Evolutionary conservation across 64 coral and sea anemone genomes (phyloP).

Genomic region (Hydrozoanthus tunicans): DNA sequence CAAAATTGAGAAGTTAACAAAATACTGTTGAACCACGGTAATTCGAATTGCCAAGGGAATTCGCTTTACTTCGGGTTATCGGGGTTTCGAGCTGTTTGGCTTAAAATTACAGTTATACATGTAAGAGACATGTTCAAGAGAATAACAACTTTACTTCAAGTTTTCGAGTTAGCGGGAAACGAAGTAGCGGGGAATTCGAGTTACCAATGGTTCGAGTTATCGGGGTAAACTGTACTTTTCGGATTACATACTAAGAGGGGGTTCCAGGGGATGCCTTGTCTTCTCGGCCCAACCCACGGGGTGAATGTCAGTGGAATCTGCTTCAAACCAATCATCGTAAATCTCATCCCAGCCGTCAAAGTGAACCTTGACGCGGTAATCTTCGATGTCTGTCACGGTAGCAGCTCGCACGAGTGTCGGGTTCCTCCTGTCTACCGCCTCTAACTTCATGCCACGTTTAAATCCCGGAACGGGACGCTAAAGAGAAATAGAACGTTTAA

Average conservation of each 20-base stretch:
- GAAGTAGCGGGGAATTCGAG: neutral
- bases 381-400: slow-evolving; percentile 55
- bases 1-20: too few relatives aligned
- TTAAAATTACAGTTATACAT: too few relatives aligned
- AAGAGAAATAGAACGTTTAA: neutral
- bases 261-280: slow-evolving; percentile 90
- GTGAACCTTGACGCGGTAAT: slow-evolving; percentile 82
- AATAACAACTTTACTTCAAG: too few relatives aligned
- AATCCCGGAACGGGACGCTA: slow-evolving; percentile 81
- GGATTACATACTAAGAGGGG: slow-evolving; percentile 85
- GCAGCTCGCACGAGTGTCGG: slow-evolving; percentile 84
- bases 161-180: too few relatives aligned
- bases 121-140: too few relatives aligned
- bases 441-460: slow-evolving; percentile 73
- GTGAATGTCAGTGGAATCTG: slow-evolving; percentile 90
- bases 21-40: too few relatives aligned
- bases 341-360: slow-evolving; percentile 99
- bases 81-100: too few relatives aligned
- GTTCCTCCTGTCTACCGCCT: slow-evolving; percentile 92
- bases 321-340: slow-evolving; percentile 99
- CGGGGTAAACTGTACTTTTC: neutral
- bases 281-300: slow-evolving; percentile 94
- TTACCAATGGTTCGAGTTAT: neutral
- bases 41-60: too few relatives aligned
- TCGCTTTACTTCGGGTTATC: too few relatives aligned